Base-by-base conservation (phyloP, 2,113 vertebrate genomes). In the Chrysochloris asiatica region DNA sequence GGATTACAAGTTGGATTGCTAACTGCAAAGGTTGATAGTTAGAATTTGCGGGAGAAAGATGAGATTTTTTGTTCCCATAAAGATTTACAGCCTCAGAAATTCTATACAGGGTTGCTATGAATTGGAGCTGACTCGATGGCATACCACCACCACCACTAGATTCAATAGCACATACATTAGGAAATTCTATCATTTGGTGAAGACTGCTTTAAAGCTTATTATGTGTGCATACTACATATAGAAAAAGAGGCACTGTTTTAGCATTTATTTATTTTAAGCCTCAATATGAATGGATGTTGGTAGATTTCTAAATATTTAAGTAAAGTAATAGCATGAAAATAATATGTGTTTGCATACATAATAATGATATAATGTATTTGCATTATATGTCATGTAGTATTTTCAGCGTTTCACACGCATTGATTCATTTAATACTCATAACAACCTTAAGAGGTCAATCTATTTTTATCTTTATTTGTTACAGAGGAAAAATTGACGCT, bases 221-320 rank as follows among this genome's bases (percentile, higher is more conserved):
- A 41, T 84, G n/a, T 73, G 77, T 82, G 61, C 28, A 63, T 48
- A 54, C 16, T 26, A 61, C 28, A 77, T 50, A 30, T 10, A 84
- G 19, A 75, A 71, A 84, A 92, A 81, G 2, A 88, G 19, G 8
- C 10, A 93, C 36, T 0, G 6, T 83, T 92, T 86, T 71, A 56
- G 76, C 12, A 59, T 93, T 86, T 86, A 59, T 71, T 94, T 89
- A 47, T 72, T 1, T n/a, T 81, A 65, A 87, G 12, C 38, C 26
- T 83, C 52, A 77, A 22, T 73, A 77, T 61, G 73, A 75, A 88
- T 76, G 67, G 5, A 1, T 41, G 48, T 91, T 36, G 84, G 28
- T 63, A 94, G 24, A 82, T 88, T 82, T 45, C 73, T 8, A 72
- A 79, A 79, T 80, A 88, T 24, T n/a, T 84, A 38, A 93, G 43